Evolutionary conservation across 92 coral and sea anemone species (phyloP).

Genomic region (Paragorgia papillata): DNA sequence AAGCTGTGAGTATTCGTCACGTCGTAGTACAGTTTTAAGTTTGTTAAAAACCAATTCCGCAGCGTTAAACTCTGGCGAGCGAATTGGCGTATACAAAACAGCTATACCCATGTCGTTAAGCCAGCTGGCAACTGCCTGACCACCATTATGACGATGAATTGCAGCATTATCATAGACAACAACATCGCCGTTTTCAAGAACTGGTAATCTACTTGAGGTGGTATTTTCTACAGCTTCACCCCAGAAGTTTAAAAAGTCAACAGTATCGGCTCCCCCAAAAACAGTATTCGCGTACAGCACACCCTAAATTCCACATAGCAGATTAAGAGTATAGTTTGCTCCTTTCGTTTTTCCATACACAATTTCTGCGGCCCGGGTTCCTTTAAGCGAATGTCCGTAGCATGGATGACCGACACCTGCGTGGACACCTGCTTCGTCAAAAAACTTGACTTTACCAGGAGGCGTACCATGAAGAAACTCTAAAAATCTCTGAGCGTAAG

Average conservation of each 20-base stretch:
- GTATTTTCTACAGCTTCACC: slow-evolving; percentile 60
- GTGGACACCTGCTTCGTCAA: slow-evolving; percentile 63
- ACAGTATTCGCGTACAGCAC: no score
- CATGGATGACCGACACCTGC: slow-evolving; percentile 53
- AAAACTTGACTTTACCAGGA: slow-evolving; percentile 56
- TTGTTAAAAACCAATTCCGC: slow-evolving; percentile 63
- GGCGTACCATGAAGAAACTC: slow-evolving; percentile 53
- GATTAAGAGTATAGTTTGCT: no score
- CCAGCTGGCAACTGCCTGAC: slow-evolving; percentile 53
- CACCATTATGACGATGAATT: no score
- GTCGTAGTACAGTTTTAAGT: slow-evolving; percentile 53
- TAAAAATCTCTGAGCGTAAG: slow-evolving; percentile 53
- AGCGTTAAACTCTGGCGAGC: slow-evolving; percentile 62
- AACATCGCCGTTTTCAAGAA: slow-evolving; percentile 57
- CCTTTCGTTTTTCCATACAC: no score
- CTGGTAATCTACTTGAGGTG: slow-evolving; percentile 55
- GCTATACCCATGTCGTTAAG: slow-evolving; percentile 56
- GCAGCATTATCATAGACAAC: slow-evolving; percentile 59
- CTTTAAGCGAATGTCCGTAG: slow-evolving; percentile 57
- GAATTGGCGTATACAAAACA: slow-evolving; percentile 54
- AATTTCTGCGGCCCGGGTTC: slow-evolving; percentile 55
- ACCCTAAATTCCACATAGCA: no score
- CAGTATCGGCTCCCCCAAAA: no score
- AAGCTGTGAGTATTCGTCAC: slow-evolving; percentile 41
- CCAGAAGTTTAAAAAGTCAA: slow-evolving; percentile 60